Evolutionary conservation across 2,888 invertebrate genomes (phyloP).

Genomic region (Arctia plantaginis): DNA sequence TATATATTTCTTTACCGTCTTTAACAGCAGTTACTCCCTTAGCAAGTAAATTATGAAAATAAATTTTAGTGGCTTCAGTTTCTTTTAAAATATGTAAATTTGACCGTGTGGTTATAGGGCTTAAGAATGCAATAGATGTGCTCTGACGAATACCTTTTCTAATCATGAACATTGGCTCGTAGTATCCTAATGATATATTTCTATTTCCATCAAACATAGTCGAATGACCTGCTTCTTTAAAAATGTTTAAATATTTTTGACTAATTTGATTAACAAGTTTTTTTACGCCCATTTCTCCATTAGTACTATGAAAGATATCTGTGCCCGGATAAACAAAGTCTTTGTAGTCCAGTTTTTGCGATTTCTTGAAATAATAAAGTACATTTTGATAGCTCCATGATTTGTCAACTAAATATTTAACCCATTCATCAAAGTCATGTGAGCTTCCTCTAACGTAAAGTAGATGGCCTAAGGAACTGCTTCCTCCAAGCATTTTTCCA

Average conservation of each 20-base stretch:
- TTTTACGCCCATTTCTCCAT: constrained; percentile 72
- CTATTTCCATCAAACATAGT: constrained; percentile 45
- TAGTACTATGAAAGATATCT: constrained; percentile 61
- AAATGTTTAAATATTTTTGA: constrained; percentile 62
- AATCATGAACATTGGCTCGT: constrained; percentile 75
- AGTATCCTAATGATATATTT: constrained; percentile 67
- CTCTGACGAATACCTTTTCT: constrained; percentile 78
- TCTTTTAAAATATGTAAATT: constrained; percentile 74
- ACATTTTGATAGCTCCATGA: constrained; percentile 57
- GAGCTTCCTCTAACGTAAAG: constrained; percentile 53
- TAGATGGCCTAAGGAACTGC: constrained; percentile 55
- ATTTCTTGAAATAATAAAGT: constrained; percentile 60
- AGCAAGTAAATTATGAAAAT: constrained; percentile 75
- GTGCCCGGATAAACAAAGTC: constrained; percentile 45
- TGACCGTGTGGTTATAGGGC: constrained; percentile 52
- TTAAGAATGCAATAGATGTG: constrained; percentile 80
- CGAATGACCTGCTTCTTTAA: constrained; percentile 72
- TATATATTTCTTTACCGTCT: constrained; percentile 50
- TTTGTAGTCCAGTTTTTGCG: constrained; percentile 54
- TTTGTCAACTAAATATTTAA: constrained; percentile 40
- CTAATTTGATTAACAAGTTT: constrained; percentile 48
- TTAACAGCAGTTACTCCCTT: constrained; percentile 61
- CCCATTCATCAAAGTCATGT: constrained; percentile 58
- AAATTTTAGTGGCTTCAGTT: constrained; percentile 76
- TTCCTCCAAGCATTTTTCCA: constrained; percentile 64